These are phyloP conservation scores for Acanthornis magna DNA, from an alignment of 2,797 vertebrate species.

Conservation along the genomic window DNA sequence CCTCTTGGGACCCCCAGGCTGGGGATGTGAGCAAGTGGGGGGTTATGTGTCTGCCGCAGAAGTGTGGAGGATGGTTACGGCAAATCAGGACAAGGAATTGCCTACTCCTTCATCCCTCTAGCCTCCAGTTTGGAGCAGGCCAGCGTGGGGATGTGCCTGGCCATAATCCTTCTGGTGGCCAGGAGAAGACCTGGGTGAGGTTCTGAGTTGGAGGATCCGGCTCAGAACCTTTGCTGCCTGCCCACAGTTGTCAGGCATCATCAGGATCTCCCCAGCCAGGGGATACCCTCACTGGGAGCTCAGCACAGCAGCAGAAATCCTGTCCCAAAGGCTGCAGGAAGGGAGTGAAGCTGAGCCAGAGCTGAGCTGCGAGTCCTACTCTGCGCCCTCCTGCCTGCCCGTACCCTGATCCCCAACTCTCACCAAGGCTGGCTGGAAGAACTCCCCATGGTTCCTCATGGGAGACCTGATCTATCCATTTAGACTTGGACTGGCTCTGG, in stretches of 20 bases:
- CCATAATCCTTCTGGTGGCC: neutral
- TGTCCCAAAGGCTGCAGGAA: neutral
- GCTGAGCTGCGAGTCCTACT: fast-evolving
- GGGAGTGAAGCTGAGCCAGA: neutral
- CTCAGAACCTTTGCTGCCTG: neutral
- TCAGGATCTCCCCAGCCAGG: neutral
- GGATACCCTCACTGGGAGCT: fast-evolving
- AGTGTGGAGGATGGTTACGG: neutral
- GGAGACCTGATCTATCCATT: neutral
- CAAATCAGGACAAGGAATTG: neutral
- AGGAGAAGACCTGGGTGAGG: neutral
- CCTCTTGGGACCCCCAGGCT: neutral
- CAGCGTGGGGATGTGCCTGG: neutral
- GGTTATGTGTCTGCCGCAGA: neutral
- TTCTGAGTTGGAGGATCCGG: neutral
- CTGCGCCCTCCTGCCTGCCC: neutral
- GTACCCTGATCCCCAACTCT: neutral
- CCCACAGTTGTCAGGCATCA: neutral
- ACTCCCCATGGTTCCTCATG: fast-evolving
- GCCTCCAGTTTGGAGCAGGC: neutral
- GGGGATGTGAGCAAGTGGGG: neutral
- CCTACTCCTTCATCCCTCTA: neutral
- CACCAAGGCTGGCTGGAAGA: neutral
- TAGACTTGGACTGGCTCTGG: neutral
- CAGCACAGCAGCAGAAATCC: neutral